These are phyloP conservation scores for Steinernema feltiae DNA, from an alignment of 1,140 invertebrate species.

Conservation along the genomic window DNA sequence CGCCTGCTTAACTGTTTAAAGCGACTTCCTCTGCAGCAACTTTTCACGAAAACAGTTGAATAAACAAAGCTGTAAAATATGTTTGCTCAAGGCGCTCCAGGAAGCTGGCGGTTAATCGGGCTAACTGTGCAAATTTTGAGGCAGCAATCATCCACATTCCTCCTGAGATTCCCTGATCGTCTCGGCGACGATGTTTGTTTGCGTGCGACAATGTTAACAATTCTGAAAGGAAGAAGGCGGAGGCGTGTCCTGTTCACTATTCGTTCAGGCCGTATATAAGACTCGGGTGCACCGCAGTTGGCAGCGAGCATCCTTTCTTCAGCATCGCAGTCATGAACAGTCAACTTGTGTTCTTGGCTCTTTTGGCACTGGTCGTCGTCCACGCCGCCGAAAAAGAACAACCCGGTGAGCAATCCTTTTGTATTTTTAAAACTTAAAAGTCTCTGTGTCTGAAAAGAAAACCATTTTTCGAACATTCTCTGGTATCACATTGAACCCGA, in stretches of 20 bases:
- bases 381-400: background rate
- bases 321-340: slow-evolving; percentile 8
- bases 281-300: slow-evolving; percentile 7
- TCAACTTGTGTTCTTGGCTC: background rate
- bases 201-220: background rate
- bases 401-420: background rate
- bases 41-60: too few relatives aligned
- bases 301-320: slow-evolving; percentile 10
- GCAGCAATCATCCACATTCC: background rate
- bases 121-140: background rate
- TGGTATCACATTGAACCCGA: too few relatives aligned
- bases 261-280: slow-evolving; percentile 8
- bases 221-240: background rate
- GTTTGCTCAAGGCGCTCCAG: background rate
- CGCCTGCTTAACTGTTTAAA: too few relatives aligned
- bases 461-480: too few relatives aligned
- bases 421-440: background rate
- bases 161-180: background rate
- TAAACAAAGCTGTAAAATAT: background rate
- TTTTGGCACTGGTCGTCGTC: slow-evolving; percentile 7
- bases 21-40: too few relatives aligned
- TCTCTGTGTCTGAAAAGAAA: background rate
- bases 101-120: background rate
- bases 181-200: background rate
- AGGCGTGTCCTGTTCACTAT: background rate